A percentile compares a stretch with the other conserved stretches of the same genome.
Conservation (phyloP, 2,113 vertebrate species). For the Myotis brandtii region DNA sequence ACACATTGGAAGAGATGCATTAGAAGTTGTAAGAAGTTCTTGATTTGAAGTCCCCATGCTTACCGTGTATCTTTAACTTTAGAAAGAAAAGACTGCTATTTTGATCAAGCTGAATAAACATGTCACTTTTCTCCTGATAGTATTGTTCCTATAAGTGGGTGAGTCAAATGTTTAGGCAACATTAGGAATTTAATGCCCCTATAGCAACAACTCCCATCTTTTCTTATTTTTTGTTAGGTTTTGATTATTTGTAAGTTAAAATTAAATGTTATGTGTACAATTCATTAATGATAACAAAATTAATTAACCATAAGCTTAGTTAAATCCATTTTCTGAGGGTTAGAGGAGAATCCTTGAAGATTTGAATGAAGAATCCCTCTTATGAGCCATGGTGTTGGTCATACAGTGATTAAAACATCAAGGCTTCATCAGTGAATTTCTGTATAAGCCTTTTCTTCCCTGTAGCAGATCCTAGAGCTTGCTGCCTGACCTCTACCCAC, state of each 20-base stretch:
- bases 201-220: background rate
- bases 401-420: background rate
- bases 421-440: background rate
- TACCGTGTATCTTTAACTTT: background rate
- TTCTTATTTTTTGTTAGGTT: background rate
- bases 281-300: background rate
- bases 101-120: background rate
- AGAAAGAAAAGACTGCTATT: background rate
- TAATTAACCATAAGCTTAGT: background rate
- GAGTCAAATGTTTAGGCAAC: background rate
- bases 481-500: background rate
- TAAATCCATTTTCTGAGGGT: background rate
- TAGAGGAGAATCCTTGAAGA: background rate
- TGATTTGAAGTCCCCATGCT: background rate
- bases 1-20: background rate
- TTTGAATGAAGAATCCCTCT: background rate
- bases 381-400: background rate
- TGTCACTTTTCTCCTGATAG: background rate
- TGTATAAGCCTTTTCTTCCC: background rate
- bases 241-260: conserved; percentile 28
- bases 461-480: background rate
- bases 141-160: background rate
- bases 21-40: background rate
- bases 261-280: background rate
- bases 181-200: background rate